phyloP scores from a whole-genome alignment of 2,797 vertebrate species.

The Myotis vivesi region DNA sequence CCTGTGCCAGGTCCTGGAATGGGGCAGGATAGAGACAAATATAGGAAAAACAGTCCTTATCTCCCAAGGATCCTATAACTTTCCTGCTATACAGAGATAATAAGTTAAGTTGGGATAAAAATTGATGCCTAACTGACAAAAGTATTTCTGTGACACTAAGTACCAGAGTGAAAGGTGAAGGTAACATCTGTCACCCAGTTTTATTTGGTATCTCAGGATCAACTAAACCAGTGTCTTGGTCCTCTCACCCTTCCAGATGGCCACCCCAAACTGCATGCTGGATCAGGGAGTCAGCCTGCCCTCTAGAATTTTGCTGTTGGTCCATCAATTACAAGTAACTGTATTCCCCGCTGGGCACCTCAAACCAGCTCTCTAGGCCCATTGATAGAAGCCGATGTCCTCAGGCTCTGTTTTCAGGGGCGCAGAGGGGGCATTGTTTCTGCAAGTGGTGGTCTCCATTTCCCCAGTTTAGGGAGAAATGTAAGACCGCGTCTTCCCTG shows the following conservation, averaged over 20 bases:
- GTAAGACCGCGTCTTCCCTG: slow-evolving; percentile 49
- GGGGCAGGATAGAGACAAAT: neutral
- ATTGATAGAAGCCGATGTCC: neutral
- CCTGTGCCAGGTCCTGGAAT: neutral
- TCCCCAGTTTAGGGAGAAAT: slow-evolving; percentile 41
- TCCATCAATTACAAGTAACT: neutral
- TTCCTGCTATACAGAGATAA: neutral
- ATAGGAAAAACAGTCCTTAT: neutral
- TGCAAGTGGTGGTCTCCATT: neutral
- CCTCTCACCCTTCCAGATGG: neutral
- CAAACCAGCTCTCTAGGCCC: neutral
- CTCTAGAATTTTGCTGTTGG: neutral
- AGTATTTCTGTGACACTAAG: neutral
- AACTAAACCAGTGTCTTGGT: neutral
- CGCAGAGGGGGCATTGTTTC: neutral
- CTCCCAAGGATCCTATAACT: neutral
- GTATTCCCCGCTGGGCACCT: neutral
- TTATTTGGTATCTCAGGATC: neutral
- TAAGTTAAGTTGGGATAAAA: neutral
- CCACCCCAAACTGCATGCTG: neutral
- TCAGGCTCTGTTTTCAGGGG: neutral
- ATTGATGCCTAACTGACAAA: neutral
- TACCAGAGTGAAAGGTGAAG: neutral
- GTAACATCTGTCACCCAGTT: neutral
- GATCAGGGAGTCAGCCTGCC: neutral